phyloP scores from a whole-genome alignment of 2,888 invertebrate genomes.

The Cantharis rustica region DNA sequence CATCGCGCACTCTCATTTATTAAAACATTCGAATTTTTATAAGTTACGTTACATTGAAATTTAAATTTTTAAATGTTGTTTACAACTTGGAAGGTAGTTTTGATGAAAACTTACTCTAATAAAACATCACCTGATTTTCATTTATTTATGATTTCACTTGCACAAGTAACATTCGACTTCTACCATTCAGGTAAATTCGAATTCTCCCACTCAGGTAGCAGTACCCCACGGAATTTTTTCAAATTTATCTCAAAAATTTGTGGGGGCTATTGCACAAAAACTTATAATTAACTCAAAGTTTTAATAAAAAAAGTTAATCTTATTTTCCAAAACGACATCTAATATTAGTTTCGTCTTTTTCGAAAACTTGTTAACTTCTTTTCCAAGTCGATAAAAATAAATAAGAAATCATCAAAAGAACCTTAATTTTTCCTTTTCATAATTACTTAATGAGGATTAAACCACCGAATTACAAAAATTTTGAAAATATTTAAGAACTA shows the following conservation, averaged over 20 bases:
- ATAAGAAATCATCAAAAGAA: not conserved
- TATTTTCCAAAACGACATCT: not conserved
- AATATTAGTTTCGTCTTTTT: not conserved
- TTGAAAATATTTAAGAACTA: too few species aligned
- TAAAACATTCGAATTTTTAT: not conserved
- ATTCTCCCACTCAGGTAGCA: not conserved
- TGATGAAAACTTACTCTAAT: constrained; percentile 13
- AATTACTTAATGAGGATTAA: not conserved
- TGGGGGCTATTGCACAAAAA: not conserved
- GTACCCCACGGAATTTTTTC: not conserved
- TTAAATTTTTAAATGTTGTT: constrained; percentile 30
- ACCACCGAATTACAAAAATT: not conserved
- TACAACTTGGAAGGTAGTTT: constrained; percentile 33
- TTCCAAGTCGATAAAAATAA: not conserved
- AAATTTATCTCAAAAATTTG: not conserved
- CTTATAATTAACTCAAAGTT: not conserved
- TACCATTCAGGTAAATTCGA: not conserved
- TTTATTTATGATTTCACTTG: not conserved
- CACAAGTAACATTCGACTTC: not conserved
- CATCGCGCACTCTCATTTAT: not conserved
- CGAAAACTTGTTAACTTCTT: not conserved
- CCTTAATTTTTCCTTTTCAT: not conserved
- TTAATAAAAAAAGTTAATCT: not conserved
- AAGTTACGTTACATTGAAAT: constrained; percentile 24
- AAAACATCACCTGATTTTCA: constrained; percentile 30